These are phyloP conservation scores for Manis crassicaudata DNA, from an alignment of 2,797 vertebrate species.

Conservation along the genomic window DNA sequence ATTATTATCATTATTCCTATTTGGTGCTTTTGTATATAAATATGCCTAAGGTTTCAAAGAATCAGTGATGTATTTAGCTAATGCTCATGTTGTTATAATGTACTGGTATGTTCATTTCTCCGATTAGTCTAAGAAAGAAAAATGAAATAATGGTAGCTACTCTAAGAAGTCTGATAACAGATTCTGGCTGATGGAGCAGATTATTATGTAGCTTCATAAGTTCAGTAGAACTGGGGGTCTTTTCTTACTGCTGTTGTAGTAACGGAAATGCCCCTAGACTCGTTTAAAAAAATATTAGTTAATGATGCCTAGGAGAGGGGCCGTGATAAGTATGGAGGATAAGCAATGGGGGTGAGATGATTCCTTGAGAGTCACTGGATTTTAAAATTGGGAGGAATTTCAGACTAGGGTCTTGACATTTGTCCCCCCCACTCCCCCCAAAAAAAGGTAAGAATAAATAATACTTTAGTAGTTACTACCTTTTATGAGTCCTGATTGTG, in stretches of 20 bases:
- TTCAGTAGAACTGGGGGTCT: background rate
- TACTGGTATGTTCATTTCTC: conserved; percentile 1
- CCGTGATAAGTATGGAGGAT: background rate
- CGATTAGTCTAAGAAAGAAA: conserved; percentile 64
- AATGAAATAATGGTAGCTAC: conserved; percentile 46
- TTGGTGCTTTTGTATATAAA: conserved; percentile 16
- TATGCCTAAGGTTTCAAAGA: conserved; percentile 47
- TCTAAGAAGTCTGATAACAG: conserved; percentile 32
- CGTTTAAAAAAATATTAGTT: background rate
- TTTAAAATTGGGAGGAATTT: background rate
- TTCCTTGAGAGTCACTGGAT: background rate
- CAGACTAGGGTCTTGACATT: background rate
- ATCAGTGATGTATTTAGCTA: conserved; percentile 44
- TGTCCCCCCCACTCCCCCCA: background rate
- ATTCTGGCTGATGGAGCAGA: conserved; percentile 57
- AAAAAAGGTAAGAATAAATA: background rate
- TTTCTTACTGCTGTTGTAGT: background rate
- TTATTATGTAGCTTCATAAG: conserved; percentile 12
- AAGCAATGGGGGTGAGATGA: background rate
- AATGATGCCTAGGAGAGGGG: background rate
- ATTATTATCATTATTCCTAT: conserved; percentile 22
- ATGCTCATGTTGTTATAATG: conserved; percentile 29
- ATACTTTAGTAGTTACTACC: background rate
- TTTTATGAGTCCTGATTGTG: background rate
- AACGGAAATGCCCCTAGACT: background rate